A percentile compares a stretch with the other conserved stretches of the same genome.
Evolutionary conservation across 1,140 invertebrate species (phyloP).

Genomic region (Monochamus saltuarius): DNA sequence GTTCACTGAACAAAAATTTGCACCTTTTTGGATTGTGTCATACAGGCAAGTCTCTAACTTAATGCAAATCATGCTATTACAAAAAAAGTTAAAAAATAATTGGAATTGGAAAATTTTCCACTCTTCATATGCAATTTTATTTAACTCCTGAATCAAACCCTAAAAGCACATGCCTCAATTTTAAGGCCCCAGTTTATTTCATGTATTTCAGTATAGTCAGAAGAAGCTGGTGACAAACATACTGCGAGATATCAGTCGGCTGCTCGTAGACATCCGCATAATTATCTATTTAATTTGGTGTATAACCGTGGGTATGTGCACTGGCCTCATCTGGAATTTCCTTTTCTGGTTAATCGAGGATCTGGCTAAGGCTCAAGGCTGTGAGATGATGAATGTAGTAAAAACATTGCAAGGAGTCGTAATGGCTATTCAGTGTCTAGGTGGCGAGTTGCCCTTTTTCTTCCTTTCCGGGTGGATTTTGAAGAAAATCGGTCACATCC

Average conservation of each 20-base stretch:
- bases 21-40: too few relatives aligned
- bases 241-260: slow-evolving; percentile 61
- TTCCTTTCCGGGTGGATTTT: slow-evolving; percentile 81
- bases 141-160: too few relatives aligned
- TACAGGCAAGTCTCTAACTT: too few relatives aligned
- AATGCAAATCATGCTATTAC: too few relatives aligned
- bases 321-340: slow-evolving; percentile 86
- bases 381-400: slow-evolving; percentile 54
- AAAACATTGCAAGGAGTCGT: slow-evolving; percentile 81
- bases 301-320: slow-evolving; percentile 79
- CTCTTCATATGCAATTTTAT: too few relatives aligned
- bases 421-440: slow-evolving; percentile 77
- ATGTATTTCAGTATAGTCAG: slow-evolving; percentile 58
- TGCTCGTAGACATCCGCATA: slow-evolving; percentile 65
- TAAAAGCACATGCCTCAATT: too few relatives aligned
- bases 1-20: too few relatives aligned
- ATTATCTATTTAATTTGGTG: slow-evolving; percentile 76
- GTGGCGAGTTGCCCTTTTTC: slow-evolving; percentile 88
- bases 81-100: too few relatives aligned
- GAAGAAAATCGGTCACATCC: slow-evolving; percentile 77
- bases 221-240: slow-evolving; percentile 65
- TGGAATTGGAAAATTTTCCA: too few relatives aligned
- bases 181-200: too few relatives aligned
- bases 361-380: slow-evolving; percentile 54
- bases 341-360: slow-evolving; percentile 81